A percentile compares a stretch with the other conserved stretches of the same genome.
Evolutionary conservation across 2,797 vertebrate species (phyloP).

Genomic region (Molossus alvarezi): DNA sequence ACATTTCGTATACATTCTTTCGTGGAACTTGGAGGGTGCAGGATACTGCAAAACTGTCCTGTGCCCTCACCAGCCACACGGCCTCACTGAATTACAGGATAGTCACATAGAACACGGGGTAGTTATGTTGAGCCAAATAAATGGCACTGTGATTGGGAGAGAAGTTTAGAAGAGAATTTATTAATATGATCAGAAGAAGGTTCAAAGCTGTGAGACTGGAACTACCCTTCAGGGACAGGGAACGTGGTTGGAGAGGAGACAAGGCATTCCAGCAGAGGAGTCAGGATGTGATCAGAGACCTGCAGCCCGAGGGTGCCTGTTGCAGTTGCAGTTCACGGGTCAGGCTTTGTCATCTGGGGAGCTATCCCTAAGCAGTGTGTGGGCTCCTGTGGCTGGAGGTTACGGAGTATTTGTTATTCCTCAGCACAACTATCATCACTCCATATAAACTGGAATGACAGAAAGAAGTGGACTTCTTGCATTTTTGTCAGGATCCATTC

Average conservation of each 20-base stretch:
- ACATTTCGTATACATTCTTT: conserved; percentile 42
- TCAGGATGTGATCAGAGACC: not conserved
- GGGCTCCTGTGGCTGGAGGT: conserved; percentile 6
- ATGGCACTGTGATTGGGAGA: conserved; percentile 13
- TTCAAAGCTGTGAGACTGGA: conserved; percentile 22
- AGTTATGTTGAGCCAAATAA: conserved; percentile 49
- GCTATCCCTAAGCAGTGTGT: conserved; percentile 53
- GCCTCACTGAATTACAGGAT: not conserved
- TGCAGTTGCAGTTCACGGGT: not conserved
- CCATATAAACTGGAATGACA: not conserved
- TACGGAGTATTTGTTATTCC: not conserved
- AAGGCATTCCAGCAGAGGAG: not conserved
- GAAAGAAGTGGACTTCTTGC: not conserved
- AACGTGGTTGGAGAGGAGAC: conserved; percentile 30
- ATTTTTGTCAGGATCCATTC: not conserved
- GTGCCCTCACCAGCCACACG: not conserved
- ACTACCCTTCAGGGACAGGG: not conserved
- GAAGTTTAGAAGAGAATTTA: conserved; percentile 54
- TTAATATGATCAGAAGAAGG: conserved; percentile 13
- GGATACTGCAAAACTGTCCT: not conserved
- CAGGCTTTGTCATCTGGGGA: conserved; percentile 14
- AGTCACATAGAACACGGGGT: not conserved
- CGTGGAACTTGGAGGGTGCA: not conserved
- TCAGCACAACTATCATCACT: not conserved
- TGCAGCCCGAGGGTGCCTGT: not conserved